phyloP scores from a whole-genome alignment of 2,888 invertebrate species.

The Ochropacha duplaris region DNA sequence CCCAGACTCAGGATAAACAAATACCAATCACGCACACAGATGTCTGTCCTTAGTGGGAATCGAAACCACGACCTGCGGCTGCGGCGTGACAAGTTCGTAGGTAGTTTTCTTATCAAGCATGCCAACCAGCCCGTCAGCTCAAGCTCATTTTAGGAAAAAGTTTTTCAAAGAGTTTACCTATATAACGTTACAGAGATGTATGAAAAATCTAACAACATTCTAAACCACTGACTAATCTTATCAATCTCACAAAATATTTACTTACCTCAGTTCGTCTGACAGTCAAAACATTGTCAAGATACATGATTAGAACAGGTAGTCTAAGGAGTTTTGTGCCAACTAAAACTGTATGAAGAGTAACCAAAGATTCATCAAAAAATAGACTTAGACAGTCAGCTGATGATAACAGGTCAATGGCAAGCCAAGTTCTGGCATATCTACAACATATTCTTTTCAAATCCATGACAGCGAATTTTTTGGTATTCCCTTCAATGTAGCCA shows the following conservation, averaged over 20 bases:
- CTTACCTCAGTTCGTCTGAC: constrained; percentile 41
- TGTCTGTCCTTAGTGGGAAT: no score
- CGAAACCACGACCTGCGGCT: no score
- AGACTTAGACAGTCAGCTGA: constrained; percentile 23
- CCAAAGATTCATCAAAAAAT: constrained; percentile 8
- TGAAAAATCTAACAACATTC: no score
- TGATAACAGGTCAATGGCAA: constrained; percentile 42
- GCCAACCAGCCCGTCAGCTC: no score
- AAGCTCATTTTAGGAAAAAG: no score
- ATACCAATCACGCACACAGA: no score
- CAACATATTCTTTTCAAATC: constrained; percentile 38
- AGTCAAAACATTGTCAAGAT: constrained; percentile 40
- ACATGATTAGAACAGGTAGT: constrained; percentile 35
- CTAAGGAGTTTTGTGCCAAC: constrained; percentile 39
- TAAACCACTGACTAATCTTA: no score
- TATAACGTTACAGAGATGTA: no score
- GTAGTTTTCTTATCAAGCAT: no score
- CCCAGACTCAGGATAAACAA: no score
- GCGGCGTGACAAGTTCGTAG: no score
- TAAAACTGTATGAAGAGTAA: constrained; percentile 18
- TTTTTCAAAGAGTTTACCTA: no score
- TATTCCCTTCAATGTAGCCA: constrained; percentile 50
- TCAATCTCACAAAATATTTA: constrained; percentile 1
- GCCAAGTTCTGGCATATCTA: constrained; percentile 46
- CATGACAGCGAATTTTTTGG: constrained; percentile 39